Evolutionary conservation across 2,888 invertebrate genomes (phyloP).

Genomic region (Drosophila ezoana): DNA sequence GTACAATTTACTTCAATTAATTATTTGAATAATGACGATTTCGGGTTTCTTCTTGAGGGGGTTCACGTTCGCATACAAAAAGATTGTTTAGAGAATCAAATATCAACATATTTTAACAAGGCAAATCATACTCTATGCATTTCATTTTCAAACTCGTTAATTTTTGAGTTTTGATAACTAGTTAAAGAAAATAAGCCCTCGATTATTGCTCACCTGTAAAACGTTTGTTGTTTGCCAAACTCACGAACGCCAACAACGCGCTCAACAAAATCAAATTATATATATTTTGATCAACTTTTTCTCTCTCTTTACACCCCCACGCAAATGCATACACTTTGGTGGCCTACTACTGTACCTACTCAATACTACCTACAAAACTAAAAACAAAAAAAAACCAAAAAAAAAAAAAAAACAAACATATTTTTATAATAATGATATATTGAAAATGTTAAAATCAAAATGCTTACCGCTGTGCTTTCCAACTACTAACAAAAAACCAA

Average conservation of each 20-base stretch:
- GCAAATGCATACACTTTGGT: slow-evolving; percentile 80
- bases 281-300: slow-evolving; percentile 73
- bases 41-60: too few species aligned
- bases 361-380: slow-evolving; percentile 67
- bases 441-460: slow-evolving; percentile 39
- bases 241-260: slow-evolving; percentile 6
- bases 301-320: slow-evolving; percentile 75
- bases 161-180: too few species aligned
- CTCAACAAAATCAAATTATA: slow-evolving; percentile 61
- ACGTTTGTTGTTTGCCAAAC: slow-evolving; percentile 20
- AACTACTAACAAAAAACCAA: slow-evolving; percentile 61
- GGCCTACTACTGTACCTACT: slow-evolving; percentile 76
- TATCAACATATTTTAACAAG: too few species aligned
- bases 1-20: background rate
- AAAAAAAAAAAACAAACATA: slow-evolving; percentile 25
- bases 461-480: slow-evolving; percentile 75
- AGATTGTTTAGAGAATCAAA: too few species aligned
- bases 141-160: too few species aligned
- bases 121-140: too few species aligned
- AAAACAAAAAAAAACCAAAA: slow-evolving; percentile 32
- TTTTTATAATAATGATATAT: slow-evolving; percentile 41
- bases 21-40: too few species aligned
- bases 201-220: slow-evolving; percentile 26
- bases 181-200: background rate
- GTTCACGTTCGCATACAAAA: too few species aligned